Base-by-base conservation (phyloP, 2,797 vertebrate genomes). In the Pseudomugil tenellus region DNA sequence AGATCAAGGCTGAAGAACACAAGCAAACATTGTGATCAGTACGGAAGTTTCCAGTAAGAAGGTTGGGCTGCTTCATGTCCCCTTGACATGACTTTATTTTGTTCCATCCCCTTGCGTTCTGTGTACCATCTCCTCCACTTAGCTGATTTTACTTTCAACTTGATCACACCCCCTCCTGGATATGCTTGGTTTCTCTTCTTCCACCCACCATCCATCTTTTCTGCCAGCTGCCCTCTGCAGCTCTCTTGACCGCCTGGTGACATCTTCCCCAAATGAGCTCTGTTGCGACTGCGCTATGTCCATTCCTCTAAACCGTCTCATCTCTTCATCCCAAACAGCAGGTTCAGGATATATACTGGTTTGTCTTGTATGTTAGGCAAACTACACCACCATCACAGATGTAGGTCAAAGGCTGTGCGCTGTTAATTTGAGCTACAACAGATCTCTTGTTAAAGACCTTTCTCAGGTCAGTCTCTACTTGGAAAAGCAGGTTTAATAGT, bases 181-280 rank as follows among this genome's bases (percentile, higher is more conserved):
- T 49, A 12, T 52, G 23, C 26, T 55, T 14, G 63, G 26, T 60
- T 43, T 77, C 26, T 28, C 35, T 57, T 63, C 23, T 16, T 46
- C 60, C 35, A 14, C 25, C 32, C 54, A 63, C 21, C 37, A 23
- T 37, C n/a, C 29, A 32, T 34, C 6, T 43, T 34, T 63, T 41
- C 39, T 60, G 2, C 51, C 61, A 52, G 25, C 46, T 55, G 32
- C 8, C 29, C 52, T 67, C 5, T 61, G 59, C 39, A 17, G 11
- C 21, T 58, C 19, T 48, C 8, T 48, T 14, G 49, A 76, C 41
- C 74, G 73, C 68, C 55, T 19, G 25, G 71, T 77, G 37, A 68
- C 37, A 54, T 72, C 25, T 58, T 13, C 4, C 21, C 52, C 0
- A 3, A 46, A 26, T 0, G 13, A 65, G 64, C 49, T 61, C 48